These are phyloP conservation scores for Corapipo altera DNA, from an alignment of 2,113 vertebrate genomes.

Conservation along the genomic window DNA sequence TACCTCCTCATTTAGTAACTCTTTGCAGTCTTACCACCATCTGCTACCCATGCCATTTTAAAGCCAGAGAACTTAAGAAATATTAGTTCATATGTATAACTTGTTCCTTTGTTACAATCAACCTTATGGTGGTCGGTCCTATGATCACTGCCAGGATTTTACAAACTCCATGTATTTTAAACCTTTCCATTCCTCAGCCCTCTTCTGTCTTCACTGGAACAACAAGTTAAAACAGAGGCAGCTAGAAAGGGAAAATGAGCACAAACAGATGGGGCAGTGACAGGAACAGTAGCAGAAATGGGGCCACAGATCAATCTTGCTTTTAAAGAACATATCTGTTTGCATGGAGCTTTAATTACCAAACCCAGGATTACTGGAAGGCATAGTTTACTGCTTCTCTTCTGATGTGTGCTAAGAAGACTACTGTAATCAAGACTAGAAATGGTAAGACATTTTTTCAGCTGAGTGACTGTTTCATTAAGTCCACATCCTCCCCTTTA, in stretches of 20 bases:
- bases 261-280: not conserved
- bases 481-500: not conserved
- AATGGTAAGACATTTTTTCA: not conserved
- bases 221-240: not conserved
- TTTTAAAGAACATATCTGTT: not conserved
- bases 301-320: not conserved
- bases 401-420: not conserved
- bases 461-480: not conserved
- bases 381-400: not conserved
- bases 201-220: not conserved
- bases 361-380: not conserved
- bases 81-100: not conserved
- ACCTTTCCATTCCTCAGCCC: not conserved
- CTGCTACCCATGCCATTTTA: not conserved
- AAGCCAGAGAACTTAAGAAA: not conserved
- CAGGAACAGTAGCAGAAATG: not conserved
- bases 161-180: not conserved
- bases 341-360: not conserved
- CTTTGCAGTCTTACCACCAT: not conserved
- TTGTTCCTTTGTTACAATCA: not conserved
- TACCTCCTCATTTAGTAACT: not conserved
- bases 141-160: not conserved
- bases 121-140: accelerated
- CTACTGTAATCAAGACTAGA: not conserved
- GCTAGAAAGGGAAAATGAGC: not conserved